Conservation (phyloP, 2,797 vertebrate species). For the Pelochelys cantorii region DNA sequence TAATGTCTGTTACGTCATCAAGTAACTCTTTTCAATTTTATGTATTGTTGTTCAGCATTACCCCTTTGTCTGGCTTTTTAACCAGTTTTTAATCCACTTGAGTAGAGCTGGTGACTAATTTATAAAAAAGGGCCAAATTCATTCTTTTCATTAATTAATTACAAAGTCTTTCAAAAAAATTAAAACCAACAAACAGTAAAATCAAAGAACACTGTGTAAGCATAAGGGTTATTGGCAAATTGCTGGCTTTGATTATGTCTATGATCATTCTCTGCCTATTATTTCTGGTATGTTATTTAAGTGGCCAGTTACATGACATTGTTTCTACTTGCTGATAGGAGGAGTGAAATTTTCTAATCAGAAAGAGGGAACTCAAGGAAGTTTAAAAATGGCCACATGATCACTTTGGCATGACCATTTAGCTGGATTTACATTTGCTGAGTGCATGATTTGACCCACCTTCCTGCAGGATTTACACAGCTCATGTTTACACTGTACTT, state of each 20-base stretch:
- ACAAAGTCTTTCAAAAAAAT: background rate
- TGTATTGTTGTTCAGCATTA: slow-evolving; percentile 9
- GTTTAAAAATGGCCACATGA: background rate
- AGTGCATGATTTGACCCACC: background rate
- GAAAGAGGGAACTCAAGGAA: background rate
- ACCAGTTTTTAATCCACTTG: slow-evolving; percentile 5
- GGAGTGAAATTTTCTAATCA: background rate
- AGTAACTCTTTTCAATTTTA: background rate
- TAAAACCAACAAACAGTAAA: background rate
- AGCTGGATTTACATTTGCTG: background rate
- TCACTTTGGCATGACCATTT: background rate
- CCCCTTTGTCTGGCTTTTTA: slow-evolving; percentile 21
- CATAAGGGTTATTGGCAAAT: background rate
- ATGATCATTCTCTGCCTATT: background rate
- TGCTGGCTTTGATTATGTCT: accelerated
- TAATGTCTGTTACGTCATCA: slow-evolving; percentile 34
- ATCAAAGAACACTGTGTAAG: slow-evolving; percentile 27
- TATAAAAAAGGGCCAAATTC: background rate
- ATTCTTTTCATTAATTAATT: background rate
- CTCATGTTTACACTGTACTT: background rate
- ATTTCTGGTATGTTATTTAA: background rate
- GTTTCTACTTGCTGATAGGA: background rate
- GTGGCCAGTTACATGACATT: background rate
- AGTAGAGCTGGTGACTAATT: slow-evolving; percentile 52
- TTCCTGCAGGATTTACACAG: background rate